phyloP scores from a whole-genome alignment of 1,140 invertebrate species.

The Bombus waltoni region DNA sequence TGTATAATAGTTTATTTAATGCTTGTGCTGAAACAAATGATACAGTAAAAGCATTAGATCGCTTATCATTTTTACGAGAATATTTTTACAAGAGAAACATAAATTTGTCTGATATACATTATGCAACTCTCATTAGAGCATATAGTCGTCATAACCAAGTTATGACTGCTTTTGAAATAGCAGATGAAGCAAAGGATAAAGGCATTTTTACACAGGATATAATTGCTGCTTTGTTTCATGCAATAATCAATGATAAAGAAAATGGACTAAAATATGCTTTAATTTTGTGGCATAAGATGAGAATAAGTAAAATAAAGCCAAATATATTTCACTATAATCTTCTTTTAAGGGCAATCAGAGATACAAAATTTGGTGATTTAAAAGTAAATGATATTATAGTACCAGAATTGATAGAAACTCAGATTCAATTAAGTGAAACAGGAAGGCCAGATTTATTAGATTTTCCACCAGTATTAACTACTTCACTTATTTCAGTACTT shows the following conservation, averaged over 20 bases:
- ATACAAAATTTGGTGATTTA: conserved; percentile 90
- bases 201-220: conserved; percentile 87
- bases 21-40: conserved; percentile 92
- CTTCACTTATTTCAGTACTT: conserved; percentile 14
- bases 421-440: conserved; percentile 52
- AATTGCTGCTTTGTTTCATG: conserved; percentile 91
- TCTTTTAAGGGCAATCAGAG: conserved; percentile 89
- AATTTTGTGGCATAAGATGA: conserved; percentile 93
- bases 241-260: conserved; percentile 90
- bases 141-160: conserved; percentile 92
- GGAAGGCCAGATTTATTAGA: conserved; percentile 72
- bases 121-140: conserved; percentile 95
- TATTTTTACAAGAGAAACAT: conserved; percentile 84
- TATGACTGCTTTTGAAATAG: conserved; percentile 89
- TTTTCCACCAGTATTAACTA: conserved; percentile 69
- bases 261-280: conserved; percentile 91
- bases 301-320: conserved; percentile 85
- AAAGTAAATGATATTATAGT: conserved; percentile 83
- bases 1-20: conserved; percentile 94
- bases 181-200: conserved; percentile 91
- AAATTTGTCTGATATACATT: conserved; percentile 89
- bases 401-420: neutral
- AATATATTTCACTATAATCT: conserved; percentile 91
- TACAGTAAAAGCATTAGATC: conserved; percentile 84
- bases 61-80: conserved; percentile 84